Base-by-base conservation (phyloP, 2,113 vertebrate genomes). In the Lota lota region DNA sequence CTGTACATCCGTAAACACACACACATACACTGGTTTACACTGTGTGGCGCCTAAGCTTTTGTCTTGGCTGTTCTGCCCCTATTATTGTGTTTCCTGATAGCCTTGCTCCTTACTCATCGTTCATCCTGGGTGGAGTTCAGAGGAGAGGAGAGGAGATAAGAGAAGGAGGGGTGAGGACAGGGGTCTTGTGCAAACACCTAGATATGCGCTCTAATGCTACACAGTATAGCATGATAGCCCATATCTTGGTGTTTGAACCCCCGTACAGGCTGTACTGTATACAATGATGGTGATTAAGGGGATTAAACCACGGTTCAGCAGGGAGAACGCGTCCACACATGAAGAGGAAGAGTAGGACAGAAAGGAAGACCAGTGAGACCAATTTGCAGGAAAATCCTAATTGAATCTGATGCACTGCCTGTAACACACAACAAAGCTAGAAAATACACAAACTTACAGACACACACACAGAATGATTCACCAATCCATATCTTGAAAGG, bases 331-430 rank as follows among this genome's bases (percentile, higher is more conserved):
- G 53, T 22, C 28, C 28, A 33, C 28, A 33, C 28, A 33, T 33
- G 28, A 33, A 11, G 40, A 47, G 40, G 12, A 10, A 47, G 40
- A 47, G 10, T 8, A 47, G 40, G 40, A 47, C 40, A 47, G 10
- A 47, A 8, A 47, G 12, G 40, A 47, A 68, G 72, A 69, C 60
- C 64, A 71, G 76, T 70, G 66, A 69, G 75, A 72, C 74, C 65
- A 33, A 67, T 47, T 47, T 47, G 40, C 28, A 33, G 28, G 28
- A 33, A 33, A 33, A 33, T 4, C 2, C 2, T 6, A 33, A 33
- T 33, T 1, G 28, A 33, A 33, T 33, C 28, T 33, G 28, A 33
- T 33, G 28, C 40, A 11, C 40, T 47, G 40, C 8, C 40, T 47
- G 28, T 33, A 33, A 47, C 11, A 47, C 40, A 47, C 12, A 47